Evolutionary conservation across 2,797 vertebrate species (phyloP).

Genomic region (Pangasius sanitwongsei): DNA sequence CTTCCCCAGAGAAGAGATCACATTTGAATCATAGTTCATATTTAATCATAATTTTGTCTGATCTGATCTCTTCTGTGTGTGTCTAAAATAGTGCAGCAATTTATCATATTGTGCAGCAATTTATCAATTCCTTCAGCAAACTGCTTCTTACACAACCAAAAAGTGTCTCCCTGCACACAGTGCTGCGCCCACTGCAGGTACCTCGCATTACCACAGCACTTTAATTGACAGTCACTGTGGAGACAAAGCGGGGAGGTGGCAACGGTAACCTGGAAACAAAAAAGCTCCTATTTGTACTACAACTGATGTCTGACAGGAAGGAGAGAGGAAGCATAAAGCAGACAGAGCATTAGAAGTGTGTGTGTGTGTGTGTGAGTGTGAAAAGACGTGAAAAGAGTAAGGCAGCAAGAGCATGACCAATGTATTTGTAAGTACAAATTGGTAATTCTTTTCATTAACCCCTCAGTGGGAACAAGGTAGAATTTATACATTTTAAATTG

Average conservation of each 20-base stretch:
- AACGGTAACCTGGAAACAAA: slow-evolving; percentile 58
- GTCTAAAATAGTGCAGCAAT: slow-evolving; percentile 59
- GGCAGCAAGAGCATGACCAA: slow-evolving; percentile 29
- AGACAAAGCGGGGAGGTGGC: slow-evolving; percentile 51
- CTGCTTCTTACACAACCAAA: slow-evolving; percentile 39
- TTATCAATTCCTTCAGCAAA: slow-evolving; percentile 57
- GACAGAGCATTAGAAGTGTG: slow-evolving; percentile 41
- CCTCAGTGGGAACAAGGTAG: slow-evolving; percentile 11
- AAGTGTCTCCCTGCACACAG: slow-evolving; percentile 40
- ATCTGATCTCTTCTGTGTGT: slow-evolving; percentile 26
- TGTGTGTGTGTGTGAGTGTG: too few species aligned
- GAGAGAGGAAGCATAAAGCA: background rate
- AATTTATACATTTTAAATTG: slow-evolving; percentile 6
- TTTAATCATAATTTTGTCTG: slow-evolving; percentile 33
- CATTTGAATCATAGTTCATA: background rate
- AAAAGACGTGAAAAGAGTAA: background rate
- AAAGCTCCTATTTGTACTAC: slow-evolving; percentile 47
- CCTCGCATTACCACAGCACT: slow-evolving; percentile 48
- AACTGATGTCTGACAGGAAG: slow-evolving; percentile 48
- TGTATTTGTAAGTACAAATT: slow-evolving; percentile 42
- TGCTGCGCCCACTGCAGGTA: slow-evolving; percentile 42
- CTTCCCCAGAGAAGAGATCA: slow-evolving; percentile 8
- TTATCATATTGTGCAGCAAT: slow-evolving; percentile 69
- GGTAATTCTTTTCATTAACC: slow-evolving; percentile 15
- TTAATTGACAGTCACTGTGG: slow-evolving; percentile 61